A percentile compares a stretch with the other conserved stretches of the same genome.
phyloP scores from a whole-genome alignment of 2,888 invertebrate species.

The Trypoxylon attenuatum region DNA sequence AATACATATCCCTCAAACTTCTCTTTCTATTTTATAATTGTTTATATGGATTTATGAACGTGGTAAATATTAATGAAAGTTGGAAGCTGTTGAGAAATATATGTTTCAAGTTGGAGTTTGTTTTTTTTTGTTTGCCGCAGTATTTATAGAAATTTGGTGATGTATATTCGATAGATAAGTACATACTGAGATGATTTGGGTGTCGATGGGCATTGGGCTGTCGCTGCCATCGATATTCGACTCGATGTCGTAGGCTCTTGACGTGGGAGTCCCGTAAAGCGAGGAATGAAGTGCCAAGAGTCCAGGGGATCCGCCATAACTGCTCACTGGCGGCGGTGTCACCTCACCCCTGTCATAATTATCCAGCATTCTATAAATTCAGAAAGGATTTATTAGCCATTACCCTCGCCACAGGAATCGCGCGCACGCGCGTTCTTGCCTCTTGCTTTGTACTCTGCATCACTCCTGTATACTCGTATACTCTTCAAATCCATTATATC shows the following conservation, averaged over 20 bases:
- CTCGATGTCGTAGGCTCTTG: constrained; percentile 71
- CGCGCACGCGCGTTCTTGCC: too few relatives aligned
- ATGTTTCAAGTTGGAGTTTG: constrained; percentile 14
- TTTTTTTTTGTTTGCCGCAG: too few relatives aligned
- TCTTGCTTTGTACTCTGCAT: too few relatives aligned
- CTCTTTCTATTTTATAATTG: too few relatives aligned
- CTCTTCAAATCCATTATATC: too few relatives aligned
- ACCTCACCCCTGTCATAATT: constrained; percentile 73
- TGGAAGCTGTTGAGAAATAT: constrained; percentile 34
- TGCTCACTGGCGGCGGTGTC: constrained; percentile 71
- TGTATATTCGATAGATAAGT: constrained; percentile 3
- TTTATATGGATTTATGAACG: too few relatives aligned
- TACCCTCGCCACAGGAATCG: too few relatives aligned
- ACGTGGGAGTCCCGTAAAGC: constrained; percentile 69
- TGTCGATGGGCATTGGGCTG: constrained; percentile 71
- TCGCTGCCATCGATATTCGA: constrained; percentile 71
- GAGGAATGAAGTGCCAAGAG: constrained; percentile 71
- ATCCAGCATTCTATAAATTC: constrained; percentile 72
- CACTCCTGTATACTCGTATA: too few relatives aligned
- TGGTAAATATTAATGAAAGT: too few relatives aligned
- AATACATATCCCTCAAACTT: too few relatives aligned
- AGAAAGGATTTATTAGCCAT: constrained; percentile 26
- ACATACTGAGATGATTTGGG: constrained; percentile 72
- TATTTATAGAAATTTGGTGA: too few relatives aligned
- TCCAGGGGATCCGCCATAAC: constrained; percentile 70